These are phyloP conservation scores for Drosophila nebulosa DNA, from an alignment of 1,140 invertebrate genomes.

Conservation along the genomic window DNA sequence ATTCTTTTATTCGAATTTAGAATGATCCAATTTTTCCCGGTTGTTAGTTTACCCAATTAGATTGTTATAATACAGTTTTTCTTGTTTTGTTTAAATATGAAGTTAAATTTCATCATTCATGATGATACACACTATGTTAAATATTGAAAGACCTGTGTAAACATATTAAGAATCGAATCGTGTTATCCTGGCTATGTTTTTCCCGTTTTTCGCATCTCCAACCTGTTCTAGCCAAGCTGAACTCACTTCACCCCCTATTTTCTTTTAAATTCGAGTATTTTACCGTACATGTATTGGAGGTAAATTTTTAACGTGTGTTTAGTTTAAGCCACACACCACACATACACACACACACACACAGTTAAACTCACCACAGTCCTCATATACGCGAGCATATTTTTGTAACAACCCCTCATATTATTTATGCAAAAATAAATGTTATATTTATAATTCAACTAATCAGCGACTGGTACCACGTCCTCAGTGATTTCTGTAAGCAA, in stretches of 20 bases:
- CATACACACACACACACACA: slow-evolving; percentile 15
- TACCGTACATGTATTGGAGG: slow-evolving; percentile 36
- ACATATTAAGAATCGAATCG: slow-evolving; percentile 29
- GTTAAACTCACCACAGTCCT: slow-evolving; percentile 3
- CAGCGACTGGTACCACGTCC: slow-evolving; percentile 59
- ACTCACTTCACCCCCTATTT: background rate
- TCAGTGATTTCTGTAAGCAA: slow-evolving; percentile 64
- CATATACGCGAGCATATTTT: slow-evolving; percentile 53
- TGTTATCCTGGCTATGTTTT: slow-evolving; percentile 56
- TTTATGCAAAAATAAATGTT: slow-evolving; percentile 73
- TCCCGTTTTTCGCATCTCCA: slow-evolving; percentile 6
- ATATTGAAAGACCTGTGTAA: slow-evolving; percentile 45
- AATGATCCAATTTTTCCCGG: slow-evolving; percentile 45
- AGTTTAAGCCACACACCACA: slow-evolving; percentile 48
- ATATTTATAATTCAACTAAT: slow-evolving; percentile 68
- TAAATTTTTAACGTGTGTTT: slow-evolving; percentile 58
- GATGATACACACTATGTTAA: slow-evolving; percentile 28
- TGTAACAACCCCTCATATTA: slow-evolving; percentile 51
- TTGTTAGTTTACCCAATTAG: slow-evolving; percentile 28
- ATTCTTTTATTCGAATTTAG: slow-evolving; percentile 10
- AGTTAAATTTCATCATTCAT: slow-evolving; percentile 15
- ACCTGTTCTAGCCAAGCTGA: slow-evolving; percentile 41
- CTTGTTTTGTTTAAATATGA: slow-evolving; percentile 28
- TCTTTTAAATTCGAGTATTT: slow-evolving; percentile 49
- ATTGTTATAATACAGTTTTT: slow-evolving; percentile 15